Percentiles rank a stretch among this genome's conserved stretches.
Conservation (phyloP, 2,113 vertebrate genomes). For the Fukomys damarensis region DNA sequence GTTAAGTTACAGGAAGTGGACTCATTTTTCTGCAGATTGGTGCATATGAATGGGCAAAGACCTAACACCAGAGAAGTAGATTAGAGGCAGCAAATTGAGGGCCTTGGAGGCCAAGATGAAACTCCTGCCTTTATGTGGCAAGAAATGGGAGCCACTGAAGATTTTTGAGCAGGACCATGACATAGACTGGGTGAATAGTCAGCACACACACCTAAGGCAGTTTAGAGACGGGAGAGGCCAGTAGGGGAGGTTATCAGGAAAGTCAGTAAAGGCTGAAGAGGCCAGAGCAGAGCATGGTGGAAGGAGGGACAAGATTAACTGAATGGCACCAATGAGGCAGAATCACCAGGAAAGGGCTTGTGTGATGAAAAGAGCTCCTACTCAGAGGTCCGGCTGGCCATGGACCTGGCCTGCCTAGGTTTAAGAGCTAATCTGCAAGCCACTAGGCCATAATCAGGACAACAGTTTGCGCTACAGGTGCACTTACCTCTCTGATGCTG, state of each 20-base stretch:
- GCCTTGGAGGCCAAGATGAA: neutral
- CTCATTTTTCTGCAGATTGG: neutral
- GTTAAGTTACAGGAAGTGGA: neutral
- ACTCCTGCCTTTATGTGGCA: neutral
- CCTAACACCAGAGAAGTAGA: neutral
- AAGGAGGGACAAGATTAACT: neutral
- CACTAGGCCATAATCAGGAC: neutral
- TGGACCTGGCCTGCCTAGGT: neutral
- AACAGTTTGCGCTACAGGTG: neutral
- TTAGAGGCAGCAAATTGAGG: neutral
- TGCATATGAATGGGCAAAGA: neutral
- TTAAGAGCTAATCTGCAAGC: neutral
- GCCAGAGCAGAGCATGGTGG: neutral
- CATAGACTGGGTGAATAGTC: neutral
- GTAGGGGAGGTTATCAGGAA: neutral
- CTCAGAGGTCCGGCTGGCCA: neutral
- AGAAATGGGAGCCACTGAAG: neutral
- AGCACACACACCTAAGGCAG: neutral
- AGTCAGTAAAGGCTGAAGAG: neutral
- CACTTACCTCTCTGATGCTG: accelerated
- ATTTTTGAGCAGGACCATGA: neutral
- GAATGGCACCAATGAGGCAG: accelerated
- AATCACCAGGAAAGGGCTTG: neutral
- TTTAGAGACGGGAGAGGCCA: neutral
- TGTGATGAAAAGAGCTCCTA: neutral